Evolutionary conservation across 2,113 vertebrate species (phyloP), one percentile per base, ranked within the genome.

Genomic region (Catagonus wagneri): DNA sequence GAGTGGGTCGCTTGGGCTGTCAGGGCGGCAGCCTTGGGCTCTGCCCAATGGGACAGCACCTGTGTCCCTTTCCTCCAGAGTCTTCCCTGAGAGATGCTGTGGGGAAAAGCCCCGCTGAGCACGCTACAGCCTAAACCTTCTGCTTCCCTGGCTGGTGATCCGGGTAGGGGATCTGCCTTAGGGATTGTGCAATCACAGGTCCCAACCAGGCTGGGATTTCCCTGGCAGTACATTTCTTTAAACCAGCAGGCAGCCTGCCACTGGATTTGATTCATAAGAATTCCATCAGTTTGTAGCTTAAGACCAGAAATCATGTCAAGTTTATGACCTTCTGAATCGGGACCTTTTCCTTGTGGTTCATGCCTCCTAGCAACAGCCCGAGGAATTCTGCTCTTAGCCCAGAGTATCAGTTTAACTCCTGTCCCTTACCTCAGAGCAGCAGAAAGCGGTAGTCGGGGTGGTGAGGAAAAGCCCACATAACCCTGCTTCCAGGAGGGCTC

Each of bases 291-390:
- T 88, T 96, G 91, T 94, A 74, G 85, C 72, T 85, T 85, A 90
- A 91, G 68, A 54, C 88, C 89, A 95, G 72, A 95, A 94, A 97
- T 79, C 89, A 63, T 89, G 88, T 96, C 83, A 94, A 91, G 69
- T 96, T 93, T 91, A 93, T 94, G 90, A 96, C 79, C 94, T 95
- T 95, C 69, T 60, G 88, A 90, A 75, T 95, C 39, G 83, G 89
- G 92, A 68, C 65, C 56, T 79, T 94, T 96, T 83, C 61, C 76
- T 80, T 71, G 80, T 79, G 90, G 94, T 94, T 93, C 83, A 36
- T 39, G 93, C 68, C 58, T 96, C 58, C 34, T 86, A 54, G 29
- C 76, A 83, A 69, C 78, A 81, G 32, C 56, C 84, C 50, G 76
- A 89, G 83, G 86, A 93, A 89, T 86, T 89, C 65, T 93, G 52